A percentile compares a stretch with the other conserved stretches of the same genome.
These are phyloP conservation scores for Manis pentadactyla DNA, from an alignment of 2,797 vertebrate genomes.

Conservation along the genomic window DNA sequence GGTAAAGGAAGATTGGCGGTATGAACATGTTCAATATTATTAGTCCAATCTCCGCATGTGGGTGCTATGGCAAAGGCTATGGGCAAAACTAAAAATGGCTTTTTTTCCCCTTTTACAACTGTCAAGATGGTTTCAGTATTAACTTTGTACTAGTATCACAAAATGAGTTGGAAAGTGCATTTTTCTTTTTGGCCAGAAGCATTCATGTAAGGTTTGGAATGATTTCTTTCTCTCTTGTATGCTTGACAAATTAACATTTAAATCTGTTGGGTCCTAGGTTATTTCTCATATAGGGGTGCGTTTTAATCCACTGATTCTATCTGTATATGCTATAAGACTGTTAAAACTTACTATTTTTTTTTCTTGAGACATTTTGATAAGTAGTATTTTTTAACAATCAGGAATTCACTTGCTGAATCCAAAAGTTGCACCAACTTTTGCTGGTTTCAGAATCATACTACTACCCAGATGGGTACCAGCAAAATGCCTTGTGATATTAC, in stretches of 20 bases:
- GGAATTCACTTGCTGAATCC: not conserved
- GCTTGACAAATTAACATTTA: not conserved
- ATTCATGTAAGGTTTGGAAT: not conserved
- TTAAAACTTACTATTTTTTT: not conserved
- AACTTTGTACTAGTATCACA: not conserved
- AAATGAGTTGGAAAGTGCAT: not conserved
- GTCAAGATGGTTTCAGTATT: not conserved
- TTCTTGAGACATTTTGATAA: not conserved
- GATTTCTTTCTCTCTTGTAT: not conserved
- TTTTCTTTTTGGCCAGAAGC: not conserved
- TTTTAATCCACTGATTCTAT: not conserved
- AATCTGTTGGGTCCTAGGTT: not conserved
- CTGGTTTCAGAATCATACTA: not conserved
- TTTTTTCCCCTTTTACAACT: not conserved
- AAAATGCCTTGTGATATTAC: not conserved
- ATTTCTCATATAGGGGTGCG: not conserved
- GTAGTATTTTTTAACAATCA: not conserved
- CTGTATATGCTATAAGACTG: not conserved
- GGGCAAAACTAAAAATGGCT: not conserved
- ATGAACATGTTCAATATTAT: not conserved
- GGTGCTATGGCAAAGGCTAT: not conserved
- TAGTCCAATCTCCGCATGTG: not conserved
- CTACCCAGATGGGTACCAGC: not conserved
- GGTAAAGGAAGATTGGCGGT: not conserved
- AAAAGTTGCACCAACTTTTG: not conserved